Percentiles rank a stretch among this genome's conserved stretches.
These are phyloP conservation scores for Xestia sexstrigata DNA, from an alignment of 2,888 invertebrate species.

Conservation along the genomic window DNA sequence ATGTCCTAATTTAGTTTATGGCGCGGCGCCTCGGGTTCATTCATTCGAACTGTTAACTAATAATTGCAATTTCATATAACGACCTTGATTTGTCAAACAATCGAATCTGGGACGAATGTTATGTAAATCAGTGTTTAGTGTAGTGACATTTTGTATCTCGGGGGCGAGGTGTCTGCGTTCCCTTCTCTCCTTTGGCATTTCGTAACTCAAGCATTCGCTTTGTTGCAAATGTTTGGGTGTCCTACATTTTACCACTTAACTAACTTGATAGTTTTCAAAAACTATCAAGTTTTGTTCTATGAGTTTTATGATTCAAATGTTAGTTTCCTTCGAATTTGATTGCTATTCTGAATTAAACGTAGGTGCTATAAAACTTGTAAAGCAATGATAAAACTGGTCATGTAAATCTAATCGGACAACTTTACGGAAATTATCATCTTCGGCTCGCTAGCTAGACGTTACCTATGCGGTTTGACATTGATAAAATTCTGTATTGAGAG, in stretches of 20 bases:
- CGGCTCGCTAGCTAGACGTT: constrained; percentile 48
- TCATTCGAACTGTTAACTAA: constrained; percentile 66
- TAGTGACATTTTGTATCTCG: constrained; percentile 85
- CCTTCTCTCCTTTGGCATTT: constrained; percentile 79
- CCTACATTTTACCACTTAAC: constrained; percentile 61
- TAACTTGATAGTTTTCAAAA: constrained; percentile 23
- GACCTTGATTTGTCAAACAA: constrained; percentile 84
- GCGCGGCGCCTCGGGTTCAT: constrained; percentile 67
- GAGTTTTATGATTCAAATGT: constrained; percentile 9
- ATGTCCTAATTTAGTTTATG: constrained; percentile 65
- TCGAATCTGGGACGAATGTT: constrained; percentile 81
- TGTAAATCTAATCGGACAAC: constrained; percentile 65
- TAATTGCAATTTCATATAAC: constrained; percentile 65
- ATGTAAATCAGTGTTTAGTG: constrained; percentile 78
- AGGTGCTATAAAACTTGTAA: constrained; percentile 53
- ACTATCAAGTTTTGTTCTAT: constrained; percentile 1
- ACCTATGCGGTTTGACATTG: constrained; percentile 48
- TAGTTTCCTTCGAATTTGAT: constrained; percentile 31
- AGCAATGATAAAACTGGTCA: constrained; percentile 66
- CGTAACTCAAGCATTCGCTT: constrained; percentile 73
- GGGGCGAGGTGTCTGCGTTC: constrained; percentile 78
- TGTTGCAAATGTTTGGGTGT: constrained; percentile 72
- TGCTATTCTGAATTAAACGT: constrained; percentile 35
- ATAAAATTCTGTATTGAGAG: constrained; percentile 21
- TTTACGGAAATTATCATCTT: constrained; percentile 63